Base-by-base conservation (phyloP, 1,140 invertebrate species). In the Euura lappo region DNA sequence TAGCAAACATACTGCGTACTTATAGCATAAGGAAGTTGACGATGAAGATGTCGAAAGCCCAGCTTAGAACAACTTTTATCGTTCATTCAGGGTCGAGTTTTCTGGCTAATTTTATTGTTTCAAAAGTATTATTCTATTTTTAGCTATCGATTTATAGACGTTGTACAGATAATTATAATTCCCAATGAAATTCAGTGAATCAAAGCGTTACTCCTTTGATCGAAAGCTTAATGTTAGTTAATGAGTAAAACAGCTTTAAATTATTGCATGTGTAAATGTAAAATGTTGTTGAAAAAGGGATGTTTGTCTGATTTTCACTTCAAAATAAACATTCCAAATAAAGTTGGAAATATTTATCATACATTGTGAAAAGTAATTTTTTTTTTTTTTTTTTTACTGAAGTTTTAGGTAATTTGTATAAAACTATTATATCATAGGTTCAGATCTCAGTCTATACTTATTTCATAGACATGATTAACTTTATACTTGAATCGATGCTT, bases 1-100 rank as follows among this genome's bases (percentile, higher is more conserved):
- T 71, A 93, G 93, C 79, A 93, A 93, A 77, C 93, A 93, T 76
- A 92, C 92, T 2, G 89, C 91, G 71, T 92, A 86, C 75, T 84
- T 88, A 78, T 87, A 87, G 77, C 77, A 74, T 28, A 28, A 42
- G 13, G 66, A 68, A 42, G 66, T 68, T 44, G 66, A 68, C 66
- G 44, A 68, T 5, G 66, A 68, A 68, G 28, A 44, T 13, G 28
- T 42, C 0, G 8, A 68, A 60, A 60, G 51, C 13, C 51, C 51
- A 60, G 13, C 51, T 60, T 60, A 60, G 13, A 8, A 60, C 13
- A 60, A 6, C 8, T 60, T 28, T 28, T 28, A 28, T 28, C 28
- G 4, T 60, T 3, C 51, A n/a, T 60, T 60, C 13, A 60, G 13
- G 51, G 51, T 60, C 51, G 13, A 60, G 13, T 60, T 60, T 60